These are phyloP conservation scores for Drosophila kepulauana DNA, from an alignment of 1,140 invertebrate genomes.

Conservation along the genomic window DNA sequence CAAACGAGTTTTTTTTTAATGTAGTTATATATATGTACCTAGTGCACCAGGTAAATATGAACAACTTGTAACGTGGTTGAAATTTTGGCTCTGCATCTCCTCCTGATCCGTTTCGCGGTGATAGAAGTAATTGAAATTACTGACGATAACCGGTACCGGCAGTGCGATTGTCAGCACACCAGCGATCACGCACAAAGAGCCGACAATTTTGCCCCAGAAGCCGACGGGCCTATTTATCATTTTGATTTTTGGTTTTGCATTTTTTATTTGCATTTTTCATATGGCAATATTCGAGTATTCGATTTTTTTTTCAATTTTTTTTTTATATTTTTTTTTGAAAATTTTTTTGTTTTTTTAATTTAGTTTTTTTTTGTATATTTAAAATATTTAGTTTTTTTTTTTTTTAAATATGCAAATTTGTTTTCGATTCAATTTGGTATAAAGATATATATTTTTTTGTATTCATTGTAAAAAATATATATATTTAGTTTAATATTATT, in stretches of 20 bases:
- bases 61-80: conserved; percentile 98
- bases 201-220: conserved; percentile 99
- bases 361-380: conserved; percentile 66
- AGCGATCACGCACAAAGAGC: conserved; percentile 99
- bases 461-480: conserved; percentile 30
- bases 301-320: conserved; percentile 53
- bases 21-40: conserved; percentile 87
- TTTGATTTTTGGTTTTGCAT: conserved; percentile 51
- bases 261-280: conserved; percentile 73
- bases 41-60: conserved; percentile 96
- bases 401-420: conserved; percentile 79
- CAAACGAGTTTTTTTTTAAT: conserved; percentile 35
- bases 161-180: conserved; percentile 99
- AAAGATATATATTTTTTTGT: conserved; percentile 44
- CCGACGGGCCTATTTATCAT: conserved; percentile 94
- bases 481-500: conserved; percentile 44
- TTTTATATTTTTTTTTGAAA: conserved; percentile 29
- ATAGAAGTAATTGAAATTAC: conserved; percentile 99
- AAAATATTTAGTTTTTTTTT: conserved; percentile 29
- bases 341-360: conserved; percentile 33
- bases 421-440: conserved; percentile 62
- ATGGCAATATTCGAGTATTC: conserved; percentile 70
- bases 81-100: conserved; percentile 98
- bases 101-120: conserved; percentile 99
- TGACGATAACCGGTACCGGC: conserved; percentile 99